A percentile compares a stretch with the other conserved stretches of the same genome.
Conservation (phyloP, 2,888 invertebrate species). For the Limnephilus lunatus region DNA sequence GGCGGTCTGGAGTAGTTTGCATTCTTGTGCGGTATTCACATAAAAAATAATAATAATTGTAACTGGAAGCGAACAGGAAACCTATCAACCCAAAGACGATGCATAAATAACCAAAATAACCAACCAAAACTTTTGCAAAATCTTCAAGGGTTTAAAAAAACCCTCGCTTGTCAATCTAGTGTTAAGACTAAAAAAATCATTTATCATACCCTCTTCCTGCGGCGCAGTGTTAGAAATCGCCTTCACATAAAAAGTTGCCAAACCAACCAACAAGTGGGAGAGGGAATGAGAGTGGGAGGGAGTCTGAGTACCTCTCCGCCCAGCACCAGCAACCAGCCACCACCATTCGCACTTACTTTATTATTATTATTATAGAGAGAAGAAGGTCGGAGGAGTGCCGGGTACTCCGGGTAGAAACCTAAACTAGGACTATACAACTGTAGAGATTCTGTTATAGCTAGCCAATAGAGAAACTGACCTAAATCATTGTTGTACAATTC, state of each 20-base stretch:
- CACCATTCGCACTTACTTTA: conserved; percentile 11
- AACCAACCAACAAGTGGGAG: conserved; percentile 37
- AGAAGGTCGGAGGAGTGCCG: not conserved
- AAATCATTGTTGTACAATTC: too few species aligned
- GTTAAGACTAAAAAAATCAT: conserved; percentile 5
- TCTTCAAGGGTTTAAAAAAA: not conserved
- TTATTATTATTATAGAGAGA: not conserved
- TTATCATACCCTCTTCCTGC: conserved; percentile 26
- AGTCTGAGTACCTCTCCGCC: not conserved
- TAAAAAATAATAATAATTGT: too few species aligned
- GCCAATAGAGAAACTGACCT: not conserved
- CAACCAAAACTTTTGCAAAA: too few species aligned
- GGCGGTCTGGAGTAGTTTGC: too few species aligned
- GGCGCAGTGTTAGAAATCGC: conserved; percentile 31
- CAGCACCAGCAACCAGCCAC: not conserved
- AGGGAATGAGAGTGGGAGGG: not conserved
- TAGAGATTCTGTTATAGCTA: not conserved
- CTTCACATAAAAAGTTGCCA: conserved; percentile 35
- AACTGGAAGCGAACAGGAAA: too few species aligned
- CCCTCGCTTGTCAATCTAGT: not conserved
- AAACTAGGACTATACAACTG: not conserved
- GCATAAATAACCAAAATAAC: too few species aligned
- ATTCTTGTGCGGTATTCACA: too few species aligned
- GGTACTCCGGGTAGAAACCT: not conserved
- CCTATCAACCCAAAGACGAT: too few species aligned